Base-by-base conservation (phyloP, 30 jellyfish, hydroid and myxozoan species). In the Hydractinia echinata region DNA sequence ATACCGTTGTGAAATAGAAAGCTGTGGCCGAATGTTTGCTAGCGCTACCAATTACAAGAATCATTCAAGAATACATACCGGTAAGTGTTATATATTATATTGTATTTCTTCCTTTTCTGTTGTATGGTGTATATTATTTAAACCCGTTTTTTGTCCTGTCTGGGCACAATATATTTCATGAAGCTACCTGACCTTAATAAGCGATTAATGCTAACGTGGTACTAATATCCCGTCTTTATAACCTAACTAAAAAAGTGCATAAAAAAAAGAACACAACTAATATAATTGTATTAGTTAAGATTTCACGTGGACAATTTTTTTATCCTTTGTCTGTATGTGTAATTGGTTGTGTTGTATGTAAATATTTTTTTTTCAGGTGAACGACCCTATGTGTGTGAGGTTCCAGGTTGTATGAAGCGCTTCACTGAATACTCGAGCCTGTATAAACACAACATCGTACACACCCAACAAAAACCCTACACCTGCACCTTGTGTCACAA, bases 401-500 rank as follows among this genome's bases (percentile, higher is more conserved):
- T 92, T 7, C 98, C 98, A 7, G 98, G 98, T 30, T 92, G 98
- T 76, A 82, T 76, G 85, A 92, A 92, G 69, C 83, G 96, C 13
- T 92, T 92, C 82, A 92, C 98, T 0, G 98, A 92, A 50, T 92
- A 92, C 67, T 92, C 98, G 77, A 92, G 98, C 76, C 88, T 92
- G 76, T 92, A 92, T 82, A 92, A 92, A 80, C 98, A 92, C 87
- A 92, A 92, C 73, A 95, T 92, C 11, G 98, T 92, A 11, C 98
- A 92, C 80, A 92, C 98, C 4, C 98, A 92, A 62, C 98, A 92
- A 79, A 92, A 92, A 77, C 98, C 98, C 51, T 92, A 92, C 85
- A 84, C 91, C 8, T 92, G 98, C 53, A 73, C 76, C 73, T 83
- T 92, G 18, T 92, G 98, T 70, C 95, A 83, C 66, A 92, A 92